phyloP scores from a whole-genome alignment of 2,797 vertebrate genomes.

The Acanthiza pusilla region DNA sequence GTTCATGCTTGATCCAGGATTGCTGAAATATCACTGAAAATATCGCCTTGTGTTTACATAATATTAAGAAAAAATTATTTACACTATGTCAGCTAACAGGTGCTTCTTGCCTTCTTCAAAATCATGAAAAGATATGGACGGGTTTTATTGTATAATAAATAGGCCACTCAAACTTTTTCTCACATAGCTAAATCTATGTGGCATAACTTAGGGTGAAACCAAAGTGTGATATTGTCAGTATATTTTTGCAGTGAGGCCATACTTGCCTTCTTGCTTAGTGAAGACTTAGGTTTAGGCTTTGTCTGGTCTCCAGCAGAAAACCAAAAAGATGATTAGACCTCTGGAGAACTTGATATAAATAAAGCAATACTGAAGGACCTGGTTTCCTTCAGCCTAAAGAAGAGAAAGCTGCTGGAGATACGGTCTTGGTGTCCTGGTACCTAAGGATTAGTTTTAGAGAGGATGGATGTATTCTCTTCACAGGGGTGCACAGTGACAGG shows the following conservation, averaged over 20 bases:
- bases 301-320: background rate
- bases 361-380: background rate
- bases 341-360: background rate
- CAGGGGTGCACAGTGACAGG: background rate
- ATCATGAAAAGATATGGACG: background rate
- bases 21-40: background rate
- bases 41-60: background rate
- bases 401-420: background rate
- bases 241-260: background rate
- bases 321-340: background rate
- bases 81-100: fast-evolving
- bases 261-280: background rate
- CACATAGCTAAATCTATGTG: background rate
- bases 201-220: background rate
- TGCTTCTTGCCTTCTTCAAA: background rate
- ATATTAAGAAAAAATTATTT: background rate
- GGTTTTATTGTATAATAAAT: background rate
- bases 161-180: background rate
- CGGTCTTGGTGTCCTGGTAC: background rate
- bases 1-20: background rate
- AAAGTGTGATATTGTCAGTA: background rate
- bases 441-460: background rate
- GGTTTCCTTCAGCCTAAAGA: background rate
- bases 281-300: background rate
- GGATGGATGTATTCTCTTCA: background rate